Evolutionary conservation across 2,888 invertebrate genomes (phyloP).

Genomic region (Plagiodera versicolora): DNA sequence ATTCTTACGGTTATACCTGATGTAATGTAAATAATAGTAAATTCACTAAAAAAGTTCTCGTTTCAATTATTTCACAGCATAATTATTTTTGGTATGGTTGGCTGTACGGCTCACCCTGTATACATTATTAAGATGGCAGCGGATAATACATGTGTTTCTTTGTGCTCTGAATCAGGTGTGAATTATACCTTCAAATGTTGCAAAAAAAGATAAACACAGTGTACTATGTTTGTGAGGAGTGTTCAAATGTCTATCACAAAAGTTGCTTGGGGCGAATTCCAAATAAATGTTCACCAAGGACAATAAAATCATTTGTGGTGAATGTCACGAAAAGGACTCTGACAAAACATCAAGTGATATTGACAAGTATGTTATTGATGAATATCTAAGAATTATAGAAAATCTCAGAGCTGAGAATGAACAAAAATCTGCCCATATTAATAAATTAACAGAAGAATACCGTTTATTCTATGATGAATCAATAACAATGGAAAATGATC

Average conservation of each 20-base stretch:
- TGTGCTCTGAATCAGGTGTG: constrained; percentile 1
- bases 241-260: neutral
- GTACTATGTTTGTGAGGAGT: constrained; percentile 7
- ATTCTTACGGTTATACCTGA: too few relatives aligned
- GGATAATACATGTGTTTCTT: neutral
- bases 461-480: neutral
- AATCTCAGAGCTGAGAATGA: neutral
- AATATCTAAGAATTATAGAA: constrained; percentile 1
- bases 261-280: constrained; percentile 1
- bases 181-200: constrained; percentile 6
- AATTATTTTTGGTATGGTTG: too few relatives aligned
- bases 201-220: constrained; percentile 5
- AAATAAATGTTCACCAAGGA: constrained; percentile 1
- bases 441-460: neutral
- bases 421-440: neutral
- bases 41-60: too few relatives aligned
- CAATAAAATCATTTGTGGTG: constrained; percentile 4
- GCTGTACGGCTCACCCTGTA: too few relatives aligned
- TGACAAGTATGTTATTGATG: neutral
- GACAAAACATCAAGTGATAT: constrained; percentile 5
- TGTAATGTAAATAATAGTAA: too few relatives aligned
- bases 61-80: too few relatives aligned
- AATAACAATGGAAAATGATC: constrained; percentile 4
- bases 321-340: neutral
- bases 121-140: neutral